phyloP scores from a whole-genome alignment of 2,113 vertebrate species.

The Ibidorhyncha struthersii region DNA sequence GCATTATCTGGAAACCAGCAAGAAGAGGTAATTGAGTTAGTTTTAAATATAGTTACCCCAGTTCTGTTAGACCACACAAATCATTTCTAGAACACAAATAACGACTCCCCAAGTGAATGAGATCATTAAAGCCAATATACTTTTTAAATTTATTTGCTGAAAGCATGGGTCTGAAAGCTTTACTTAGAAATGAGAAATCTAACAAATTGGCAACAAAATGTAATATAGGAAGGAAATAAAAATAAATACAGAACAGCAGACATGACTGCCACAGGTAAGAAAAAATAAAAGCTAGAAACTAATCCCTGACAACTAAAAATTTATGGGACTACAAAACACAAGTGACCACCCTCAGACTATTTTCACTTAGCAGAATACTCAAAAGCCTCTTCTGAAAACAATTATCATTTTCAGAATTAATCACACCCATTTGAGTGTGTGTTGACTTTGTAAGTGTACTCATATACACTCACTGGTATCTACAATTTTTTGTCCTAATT shows the following conservation, averaged over 20 bases:
- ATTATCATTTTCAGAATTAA: neutral
- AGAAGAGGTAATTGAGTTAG: conserved; percentile 43
- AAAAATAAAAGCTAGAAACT: neutral
- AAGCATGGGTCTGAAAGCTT: conserved; percentile 29
- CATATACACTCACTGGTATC: neutral
- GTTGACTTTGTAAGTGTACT: neutral
- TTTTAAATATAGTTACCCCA: conserved; percentile 47
- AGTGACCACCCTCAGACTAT: neutral
- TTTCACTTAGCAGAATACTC: neutral
- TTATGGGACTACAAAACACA: neutral
- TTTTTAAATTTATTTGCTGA: conserved; percentile 37
- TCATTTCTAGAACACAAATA: conserved; percentile 37
- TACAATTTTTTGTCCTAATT: neutral
- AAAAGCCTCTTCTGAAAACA: neutral
- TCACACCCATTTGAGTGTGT: neutral
- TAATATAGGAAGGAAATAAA: conserved; percentile 20
- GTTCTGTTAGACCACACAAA: conserved; percentile 31
- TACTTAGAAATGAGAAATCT: conserved; percentile 51
- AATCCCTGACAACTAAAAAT: neutral
- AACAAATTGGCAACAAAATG: conserved; percentile 21
- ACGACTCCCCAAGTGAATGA: conserved; percentile 13
- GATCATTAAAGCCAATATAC: conserved; percentile 23
- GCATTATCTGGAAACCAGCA: neutral
- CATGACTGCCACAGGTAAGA: conserved; percentile 11
- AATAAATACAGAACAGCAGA: conserved; percentile 15